A percentile compares a stretch with the other conserved stretches of the same genome.
These are phyloP conservation scores for Melipona bicolor DNA, from an alignment of 2,888 invertebrate genomes.

Conservation along the genomic window DNA sequence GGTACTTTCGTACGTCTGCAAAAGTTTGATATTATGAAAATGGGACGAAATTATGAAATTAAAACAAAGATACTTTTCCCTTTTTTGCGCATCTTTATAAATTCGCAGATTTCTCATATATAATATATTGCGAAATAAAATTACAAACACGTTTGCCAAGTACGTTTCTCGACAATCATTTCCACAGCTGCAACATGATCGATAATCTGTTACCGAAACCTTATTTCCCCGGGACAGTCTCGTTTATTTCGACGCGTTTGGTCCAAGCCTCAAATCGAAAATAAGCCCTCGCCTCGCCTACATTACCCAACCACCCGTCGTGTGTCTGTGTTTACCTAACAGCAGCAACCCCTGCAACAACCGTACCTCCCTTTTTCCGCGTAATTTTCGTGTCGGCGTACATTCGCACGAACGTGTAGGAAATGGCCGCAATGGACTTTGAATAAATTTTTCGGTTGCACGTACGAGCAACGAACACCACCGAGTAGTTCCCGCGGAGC, in stretches of 20 bases:
- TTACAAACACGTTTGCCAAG: not conserved
- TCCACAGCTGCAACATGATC: not conserved
- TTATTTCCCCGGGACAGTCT: not conserved
- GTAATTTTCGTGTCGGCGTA: conserved; percentile 1
- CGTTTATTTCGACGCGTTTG: not conserved
- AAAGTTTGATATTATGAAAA: too few species aligned
- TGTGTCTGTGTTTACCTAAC: not conserved
- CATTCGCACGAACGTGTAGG: not conserved
- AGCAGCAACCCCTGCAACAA: not conserved
- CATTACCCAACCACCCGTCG: too few species aligned
- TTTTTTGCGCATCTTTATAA: not conserved
- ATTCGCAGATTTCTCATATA: not conserved
- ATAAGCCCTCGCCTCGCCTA: not conserved
- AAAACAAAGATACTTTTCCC: too few species aligned
- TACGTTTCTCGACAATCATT: not conserved
- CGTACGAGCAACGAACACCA: conserved; percentile 15
- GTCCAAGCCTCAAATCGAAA: not conserved
- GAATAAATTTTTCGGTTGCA: conserved; percentile 43
- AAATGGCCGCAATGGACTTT: not conserved
- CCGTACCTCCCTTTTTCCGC: not conserved
- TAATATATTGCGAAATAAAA: not conserved
- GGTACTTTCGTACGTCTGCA: too few species aligned
- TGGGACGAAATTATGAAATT: too few species aligned
- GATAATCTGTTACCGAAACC: not conserved
- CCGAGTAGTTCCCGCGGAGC: not conserved